Percentiles rank a stretch among this genome's conserved stretches.
phyloP scores from a whole-genome alignment of 2,113 vertebrate genomes.

The Rhagologus leucostigma region DNA sequence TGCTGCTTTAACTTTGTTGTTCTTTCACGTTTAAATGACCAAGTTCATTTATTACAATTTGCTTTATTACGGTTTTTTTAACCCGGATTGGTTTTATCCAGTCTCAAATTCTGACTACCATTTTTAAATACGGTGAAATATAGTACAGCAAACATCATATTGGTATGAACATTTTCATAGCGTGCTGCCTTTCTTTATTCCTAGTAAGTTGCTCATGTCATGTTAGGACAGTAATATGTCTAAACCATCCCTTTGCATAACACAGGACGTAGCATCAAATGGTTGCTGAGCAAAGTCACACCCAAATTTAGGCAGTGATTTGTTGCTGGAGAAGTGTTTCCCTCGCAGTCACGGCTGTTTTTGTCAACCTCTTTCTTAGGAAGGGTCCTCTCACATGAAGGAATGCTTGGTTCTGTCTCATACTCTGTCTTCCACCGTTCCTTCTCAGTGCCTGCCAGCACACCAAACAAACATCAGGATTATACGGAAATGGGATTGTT shows the following conservation, averaged over 20 bases:
- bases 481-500: background rate
- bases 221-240: background rate
- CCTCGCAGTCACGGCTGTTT: background rate
- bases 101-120: background rate
- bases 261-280: background rate
- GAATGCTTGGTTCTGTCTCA: background rate
- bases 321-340: background rate
- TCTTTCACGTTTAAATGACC: background rate
- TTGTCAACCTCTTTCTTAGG: background rate
- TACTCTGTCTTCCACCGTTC: background rate
- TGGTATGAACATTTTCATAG: background rate
- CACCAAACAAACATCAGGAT: background rate
- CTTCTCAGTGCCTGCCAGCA: background rate
- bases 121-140: background rate
- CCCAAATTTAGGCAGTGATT: background rate
- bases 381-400: background rate
- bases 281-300: background rate
- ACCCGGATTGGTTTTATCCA: background rate
- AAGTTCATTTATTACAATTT: background rate
- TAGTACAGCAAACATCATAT: background rate
- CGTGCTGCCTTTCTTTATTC: background rate
- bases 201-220: background rate
- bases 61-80: background rate
- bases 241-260: background rate
- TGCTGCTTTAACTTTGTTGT: background rate